Conservation (phyloP, 2,888 invertebrate genomes). For the Conistra vaccinii region DNA sequence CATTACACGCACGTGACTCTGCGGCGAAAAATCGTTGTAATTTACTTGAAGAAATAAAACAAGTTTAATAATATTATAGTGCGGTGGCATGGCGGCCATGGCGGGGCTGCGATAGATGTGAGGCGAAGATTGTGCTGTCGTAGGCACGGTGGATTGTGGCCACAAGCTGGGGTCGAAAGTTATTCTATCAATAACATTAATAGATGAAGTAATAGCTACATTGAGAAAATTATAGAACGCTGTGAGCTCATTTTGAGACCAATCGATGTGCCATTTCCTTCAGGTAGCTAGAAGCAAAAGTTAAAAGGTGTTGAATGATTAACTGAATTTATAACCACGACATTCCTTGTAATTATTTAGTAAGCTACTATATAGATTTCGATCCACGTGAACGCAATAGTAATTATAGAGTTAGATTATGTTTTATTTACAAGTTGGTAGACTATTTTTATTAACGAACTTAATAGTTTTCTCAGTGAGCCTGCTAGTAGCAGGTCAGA, state of each 20-base stretch:
- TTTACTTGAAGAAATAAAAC: conserved; percentile 58
- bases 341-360: neutral
- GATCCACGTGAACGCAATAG: neutral
- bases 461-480: neutral
- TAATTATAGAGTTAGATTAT: neutral
- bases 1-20: conserved; percentile 65
- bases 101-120: conserved; percentile 23
- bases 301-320: neutral
- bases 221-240: conserved; percentile 21
- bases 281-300: neutral
- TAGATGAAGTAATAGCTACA: conserved; percentile 25
- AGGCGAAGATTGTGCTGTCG: conserved; percentile 9
- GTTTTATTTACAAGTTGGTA: neutral
- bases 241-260: neutral
- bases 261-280: neutral
- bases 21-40: conserved; percentile 50
- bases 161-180: conserved; percentile 18
- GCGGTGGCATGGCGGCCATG: conserved; percentile 25
- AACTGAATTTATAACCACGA: neutral
- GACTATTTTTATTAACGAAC: neutral
- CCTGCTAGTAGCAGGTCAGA: neutral
- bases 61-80: conserved; percentile 50
- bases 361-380: neutral
- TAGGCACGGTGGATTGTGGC: conserved; percentile 29
- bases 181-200: conserved; percentile 31